Evolutionary conservation across 2,888 invertebrate species (phyloP).

Genomic region (Microchrysa polita): DNA sequence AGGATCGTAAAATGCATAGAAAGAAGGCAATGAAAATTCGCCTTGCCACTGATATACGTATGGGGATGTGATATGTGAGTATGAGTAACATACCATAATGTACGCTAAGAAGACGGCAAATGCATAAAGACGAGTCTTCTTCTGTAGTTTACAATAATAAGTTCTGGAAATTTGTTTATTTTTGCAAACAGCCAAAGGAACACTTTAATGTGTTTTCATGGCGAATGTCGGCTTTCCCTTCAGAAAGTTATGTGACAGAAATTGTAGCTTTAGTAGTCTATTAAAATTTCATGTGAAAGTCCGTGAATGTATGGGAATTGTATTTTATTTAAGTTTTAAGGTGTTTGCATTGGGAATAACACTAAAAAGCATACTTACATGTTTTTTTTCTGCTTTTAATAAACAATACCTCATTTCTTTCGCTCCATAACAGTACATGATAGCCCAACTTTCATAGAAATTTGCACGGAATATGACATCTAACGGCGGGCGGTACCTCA

Average conservation of each 20-base stretch:
- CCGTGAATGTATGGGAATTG: no score
- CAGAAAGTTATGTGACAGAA: conserved; percentile 5
- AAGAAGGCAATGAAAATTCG: conserved; percentile 33
- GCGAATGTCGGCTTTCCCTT: conserved; percentile 25
- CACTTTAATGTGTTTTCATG: conserved; percentile 36
- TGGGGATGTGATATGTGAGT: not conserved
- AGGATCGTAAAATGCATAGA: conserved; percentile 37
- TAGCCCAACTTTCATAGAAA: no score
- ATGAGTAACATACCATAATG: no score
- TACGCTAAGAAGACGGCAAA: not conserved
- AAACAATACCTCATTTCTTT: no score
- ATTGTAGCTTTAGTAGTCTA: not conserved
- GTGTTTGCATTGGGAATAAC: no score
- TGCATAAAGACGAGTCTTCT: conserved; percentile 12
- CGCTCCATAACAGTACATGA: no score
- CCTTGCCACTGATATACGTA: conserved; percentile 1
- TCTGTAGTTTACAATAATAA: conserved; percentile 32
- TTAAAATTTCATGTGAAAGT: not conserved
- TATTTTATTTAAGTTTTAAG: no score
- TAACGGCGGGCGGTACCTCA: no score
- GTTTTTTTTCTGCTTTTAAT: no score
- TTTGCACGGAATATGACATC: no score
- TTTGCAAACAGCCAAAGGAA: conserved; percentile 22
- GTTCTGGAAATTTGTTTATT: conserved; percentile 32
- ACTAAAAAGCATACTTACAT: no score